These are phyloP conservation scores for Eristalis pertinax DNA, from an alignment of 2,888 invertebrate genomes.

Conservation along the genomic window DNA sequence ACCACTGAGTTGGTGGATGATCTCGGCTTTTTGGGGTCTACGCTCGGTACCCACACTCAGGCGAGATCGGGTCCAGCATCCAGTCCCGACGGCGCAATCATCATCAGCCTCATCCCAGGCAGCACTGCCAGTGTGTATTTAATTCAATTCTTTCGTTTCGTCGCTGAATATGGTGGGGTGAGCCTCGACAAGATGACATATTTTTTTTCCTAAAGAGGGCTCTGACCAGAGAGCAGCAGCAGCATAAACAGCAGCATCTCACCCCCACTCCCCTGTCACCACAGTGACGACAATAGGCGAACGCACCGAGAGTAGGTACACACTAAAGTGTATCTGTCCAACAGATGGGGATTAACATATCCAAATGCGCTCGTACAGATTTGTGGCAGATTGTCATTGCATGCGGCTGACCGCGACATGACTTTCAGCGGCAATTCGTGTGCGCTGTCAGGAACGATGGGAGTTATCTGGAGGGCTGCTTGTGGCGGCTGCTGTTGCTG, in stretches of 20 bases:
- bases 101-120: conserved; percentile 34
- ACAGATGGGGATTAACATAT: conserved; percentile 51
- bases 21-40: conserved; percentile 49
- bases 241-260: conserved; percentile 5
- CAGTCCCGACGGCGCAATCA: background rate
- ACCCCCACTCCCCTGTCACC: conserved; percentile 5
- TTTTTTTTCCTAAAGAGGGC: conserved; percentile 54
- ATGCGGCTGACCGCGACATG: conserved; percentile 59
- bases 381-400: conserved; percentile 43
- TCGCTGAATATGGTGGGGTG: conserved; percentile 50
- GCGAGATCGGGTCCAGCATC: conserved; percentile 25
- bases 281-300: conserved; percentile 52
- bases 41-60: conserved; percentile 41
- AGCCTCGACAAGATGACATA: conserved; percentile 59
- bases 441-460: conserved; percentile 7
- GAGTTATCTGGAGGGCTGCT: conserved; percentile 10
- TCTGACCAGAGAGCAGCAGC: conserved; percentile 54
- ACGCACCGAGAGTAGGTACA: conserved; percentile 7
- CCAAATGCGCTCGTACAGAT: conserved; percentile 28
- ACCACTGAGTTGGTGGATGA: conserved; percentile 63
- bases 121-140: conserved; percentile 16
- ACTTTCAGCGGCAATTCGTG: conserved; percentile 64
- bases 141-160: conserved; percentile 52
- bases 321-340: conserved; percentile 15
- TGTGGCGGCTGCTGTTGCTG: background rate